Base-by-base conservation (phyloP, 2,797 vertebrate genomes). In the Scolopax rusticola region DNA sequence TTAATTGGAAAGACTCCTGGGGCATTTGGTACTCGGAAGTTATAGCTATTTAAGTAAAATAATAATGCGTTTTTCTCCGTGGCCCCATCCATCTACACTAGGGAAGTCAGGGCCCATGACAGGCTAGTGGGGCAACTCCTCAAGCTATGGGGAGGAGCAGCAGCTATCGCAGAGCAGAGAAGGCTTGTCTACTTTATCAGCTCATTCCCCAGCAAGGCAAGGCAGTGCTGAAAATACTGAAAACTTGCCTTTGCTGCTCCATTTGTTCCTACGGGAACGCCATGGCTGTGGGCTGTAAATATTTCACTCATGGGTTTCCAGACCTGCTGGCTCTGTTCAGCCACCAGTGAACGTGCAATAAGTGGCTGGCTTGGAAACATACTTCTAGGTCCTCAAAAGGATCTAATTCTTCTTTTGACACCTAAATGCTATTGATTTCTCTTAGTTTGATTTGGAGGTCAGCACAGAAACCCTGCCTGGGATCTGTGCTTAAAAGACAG, bases 1-100 rank as follows among this genome's bases (percentile, higher is more conserved):
- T 92, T 94, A 85, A 93, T 87, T 85, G 78, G 79, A 76, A 67
- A 87, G 89, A 71, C 64, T 94, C 60, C 71, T 67, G 77, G 60
- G 68, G 68, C 93, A 70, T 74, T 69, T 80, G 60, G 81, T 78
- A 90, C 63, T 38, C 28, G 43, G 70, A 92, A 73, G n/a, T 84
- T 84, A 45, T 65, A 89, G 54, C 71, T 94, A 82, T 64, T 81
- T 79, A 48, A 84, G 54, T 69, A 84, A 89, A 95, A 87, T 74
- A 73, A 84, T 69, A 68, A 40, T 28, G 33, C 8, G 14, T 74
- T 95, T 91, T 95, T 93, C 86, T 87, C 78, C 45, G 18, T 14
- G 27, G 48, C 33, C 24, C 4, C 60, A 87, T 80, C 53, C 53
- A 27, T 70, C 83, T 79, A 48, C 19, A 13, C 24, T 8, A 38